These are phyloP conservation scores for Metopia argyrocephala DNA, from an alignment of 2,888 invertebrate genomes.

Conservation along the genomic window DNA sequence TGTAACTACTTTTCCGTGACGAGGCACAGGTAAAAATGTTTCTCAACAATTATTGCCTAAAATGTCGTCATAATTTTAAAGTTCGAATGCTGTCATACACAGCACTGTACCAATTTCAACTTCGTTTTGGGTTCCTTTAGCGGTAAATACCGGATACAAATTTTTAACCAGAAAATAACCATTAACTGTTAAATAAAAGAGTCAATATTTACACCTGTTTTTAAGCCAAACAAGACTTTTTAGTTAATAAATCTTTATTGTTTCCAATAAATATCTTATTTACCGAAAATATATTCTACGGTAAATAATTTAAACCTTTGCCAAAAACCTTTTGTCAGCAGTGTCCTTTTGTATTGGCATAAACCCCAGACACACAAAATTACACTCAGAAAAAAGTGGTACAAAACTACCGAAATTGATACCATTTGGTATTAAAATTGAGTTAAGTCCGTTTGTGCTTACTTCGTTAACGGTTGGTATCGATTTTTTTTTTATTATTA, in stretches of 20 bases:
- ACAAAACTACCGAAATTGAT: constrained; percentile 23
- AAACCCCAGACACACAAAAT: constrained; percentile 13
- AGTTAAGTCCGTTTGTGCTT: too few relatives aligned
- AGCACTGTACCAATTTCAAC: constrained; percentile 31
- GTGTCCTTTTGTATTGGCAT: not conserved
- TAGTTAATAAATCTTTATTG: constrained; percentile 45
- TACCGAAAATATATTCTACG: constrained; percentile 38
- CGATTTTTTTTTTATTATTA: too few relatives aligned
- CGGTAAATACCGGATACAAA: constrained; percentile 2
- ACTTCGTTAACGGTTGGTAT: too few relatives aligned
- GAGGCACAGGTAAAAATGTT: too few relatives aligned
- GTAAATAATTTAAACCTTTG: constrained; percentile 57
- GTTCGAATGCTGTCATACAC: too few relatives aligned
- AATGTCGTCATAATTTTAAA: too few relatives aligned
- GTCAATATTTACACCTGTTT: constrained; percentile 2
- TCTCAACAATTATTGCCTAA: too few relatives aligned
- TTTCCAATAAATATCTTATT: constrained; percentile 35
- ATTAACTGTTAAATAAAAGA: not conserved
- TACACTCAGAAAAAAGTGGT: not conserved
- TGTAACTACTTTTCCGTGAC: too few relatives aligned
- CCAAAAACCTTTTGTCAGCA: constrained; percentile 2
- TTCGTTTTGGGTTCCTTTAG: constrained; percentile 17
- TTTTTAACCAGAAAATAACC: not conserved
- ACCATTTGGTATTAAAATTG: too few relatives aligned
- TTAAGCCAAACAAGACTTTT: not conserved